Conservation (phyloP, 2,888 invertebrate genomes). For the Thysanoteuthis rhombus region DNA sequence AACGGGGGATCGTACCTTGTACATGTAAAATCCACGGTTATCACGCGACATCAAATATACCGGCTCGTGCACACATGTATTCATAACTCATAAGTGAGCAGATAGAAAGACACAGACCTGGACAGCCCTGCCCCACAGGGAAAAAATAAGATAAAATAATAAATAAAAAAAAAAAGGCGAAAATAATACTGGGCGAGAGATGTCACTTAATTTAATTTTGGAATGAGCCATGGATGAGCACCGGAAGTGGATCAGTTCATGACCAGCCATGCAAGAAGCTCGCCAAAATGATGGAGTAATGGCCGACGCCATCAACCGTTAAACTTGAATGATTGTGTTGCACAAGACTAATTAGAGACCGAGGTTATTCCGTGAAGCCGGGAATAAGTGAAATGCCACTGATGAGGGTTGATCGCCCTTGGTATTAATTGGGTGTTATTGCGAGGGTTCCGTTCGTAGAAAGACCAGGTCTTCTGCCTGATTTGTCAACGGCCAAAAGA, state of each 20-base stretch:
- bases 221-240: background rate
- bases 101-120: background rate
- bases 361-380: background rate
- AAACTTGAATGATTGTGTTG: conserved; percentile 12
- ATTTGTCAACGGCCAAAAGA: background rate
- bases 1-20: too few species aligned
- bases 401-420: background rate
- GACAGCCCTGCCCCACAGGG: background rate
- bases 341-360: background rate
- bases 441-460: background rate
- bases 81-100: background rate
- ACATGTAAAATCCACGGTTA: background rate
- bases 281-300: background rate
- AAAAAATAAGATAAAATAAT: background rate
- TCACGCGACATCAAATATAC: background rate
- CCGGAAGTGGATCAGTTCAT: background rate
- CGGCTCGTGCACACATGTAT: background rate
- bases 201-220: background rate
- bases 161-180: background rate
- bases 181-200: background rate
- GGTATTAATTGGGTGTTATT: background rate
- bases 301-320: background rate
- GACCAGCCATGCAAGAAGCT: background rate
- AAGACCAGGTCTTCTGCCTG: background rate
- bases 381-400: background rate